Conservation (phyloP, 2,113 vertebrate genomes). For the Calyptomena viridis region DNA sequence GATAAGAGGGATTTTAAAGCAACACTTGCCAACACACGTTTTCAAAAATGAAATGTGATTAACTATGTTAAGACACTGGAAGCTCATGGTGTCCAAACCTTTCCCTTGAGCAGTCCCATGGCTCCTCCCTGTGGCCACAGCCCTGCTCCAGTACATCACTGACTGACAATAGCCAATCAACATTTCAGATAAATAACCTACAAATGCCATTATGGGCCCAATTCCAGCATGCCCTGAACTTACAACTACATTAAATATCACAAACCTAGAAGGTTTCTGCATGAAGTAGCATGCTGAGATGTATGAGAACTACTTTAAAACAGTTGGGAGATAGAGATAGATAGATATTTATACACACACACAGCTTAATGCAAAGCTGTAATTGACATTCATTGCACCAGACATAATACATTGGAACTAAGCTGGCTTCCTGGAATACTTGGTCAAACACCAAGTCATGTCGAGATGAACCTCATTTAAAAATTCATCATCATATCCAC, state of each 20-base stretch:
- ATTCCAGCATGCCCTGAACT: not conserved
- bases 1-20: not conserved
- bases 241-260: not conserved
- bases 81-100: not conserved
- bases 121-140: conserved; percentile 41
- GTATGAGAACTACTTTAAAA: not conserved
- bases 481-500: rapidly evolving
- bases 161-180: not conserved
- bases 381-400: rapidly evolving
- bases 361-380: not conserved
- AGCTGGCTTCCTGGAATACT: not conserved
- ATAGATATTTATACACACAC: rapidly evolving
- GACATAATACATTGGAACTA: rapidly evolving
- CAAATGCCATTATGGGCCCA: not conserved
- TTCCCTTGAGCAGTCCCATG: not conserved
- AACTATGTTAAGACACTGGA: not conserved
- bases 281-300: not conserved
- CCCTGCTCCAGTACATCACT: not conserved
- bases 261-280: rapidly evolving
- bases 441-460: not conserved
- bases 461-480: not conserved
- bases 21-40: not conserved
- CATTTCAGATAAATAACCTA: not conserved
- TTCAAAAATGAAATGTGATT: not conserved
- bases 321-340: not conserved